Base-by-base conservation (phyloP, 2,888 invertebrate species). In the Pycnomerus fuliginosus region DNA sequence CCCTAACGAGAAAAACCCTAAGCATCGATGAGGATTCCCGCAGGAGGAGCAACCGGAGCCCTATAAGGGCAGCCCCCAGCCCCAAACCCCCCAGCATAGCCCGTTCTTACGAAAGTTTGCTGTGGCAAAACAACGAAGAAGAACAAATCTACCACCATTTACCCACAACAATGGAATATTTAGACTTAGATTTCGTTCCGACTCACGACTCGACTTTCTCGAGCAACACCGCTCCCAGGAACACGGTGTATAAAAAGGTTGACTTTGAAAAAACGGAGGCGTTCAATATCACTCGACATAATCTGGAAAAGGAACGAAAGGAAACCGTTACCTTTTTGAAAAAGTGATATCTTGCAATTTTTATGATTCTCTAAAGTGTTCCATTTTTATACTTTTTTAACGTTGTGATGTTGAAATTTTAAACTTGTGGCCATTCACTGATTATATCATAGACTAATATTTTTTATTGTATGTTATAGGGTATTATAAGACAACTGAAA, bases 251-350 rank as follows among this genome's bases (percentile, higher is more conserved):
- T 72, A 91, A 93, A 69, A 90, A 88, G 1, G 93, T 96, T 0
- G 95, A 96, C 74, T 95, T 95, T 74, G 76, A 91, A 35, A 95
- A 93, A 76, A 96, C 95, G 0, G 86, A 91, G 68, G 95, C 94
- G 3, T 90, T 96, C 65, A 91, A 90, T 71, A 84, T 87, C 46
- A 92, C 90, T 22, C 79, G 87, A 35, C 85, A 87, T 65, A 85
- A 87, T 63, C 84, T 87, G 0, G 89, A 87, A 65, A 84, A 83
- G 48, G 83, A 83, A 20, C 72, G 86, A 50, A 66, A 68, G 36
- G 68, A 68, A 37, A 65, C 66, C 4, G 56, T 64, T 24, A 52
- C 58, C n/a, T 65, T 64, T 52, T 54, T 51, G 10, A 68, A 67
- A 38, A 67, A 67, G 49, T 64, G 53, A 53, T 33, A 50, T 13